Base-by-base conservation (phyloP, 2,797 vertebrate species). In the Anabacerthia variegaticeps region DNA sequence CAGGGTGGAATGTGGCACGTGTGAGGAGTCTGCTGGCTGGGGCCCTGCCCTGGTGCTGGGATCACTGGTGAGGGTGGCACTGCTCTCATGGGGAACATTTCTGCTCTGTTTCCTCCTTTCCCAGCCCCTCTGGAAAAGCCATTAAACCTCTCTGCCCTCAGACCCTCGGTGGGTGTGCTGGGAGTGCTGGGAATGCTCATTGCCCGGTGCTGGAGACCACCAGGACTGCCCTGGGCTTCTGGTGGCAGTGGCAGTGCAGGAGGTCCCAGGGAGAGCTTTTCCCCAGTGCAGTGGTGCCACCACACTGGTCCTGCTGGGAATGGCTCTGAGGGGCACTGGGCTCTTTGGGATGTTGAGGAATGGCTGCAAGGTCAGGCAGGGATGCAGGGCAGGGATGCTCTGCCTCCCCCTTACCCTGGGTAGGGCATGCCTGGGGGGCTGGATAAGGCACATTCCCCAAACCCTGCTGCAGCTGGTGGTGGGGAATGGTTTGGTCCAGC, bases 1-100 rank as follows among this genome's bases (percentile, higher is more conserved):
- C 15, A 1, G 77, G 4, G 5, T 17, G 75, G 3, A 2, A 2
- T 0, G 36, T 2, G 61, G 3, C 1, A 2, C 0, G n/a, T 2
- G 62, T 2, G 49, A 63, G 61, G 26, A 16, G 82, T 37, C 41
- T 55, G 79, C 80, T 19, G 72, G 27, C n/a, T 17, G 30, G 59
- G 28, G 75, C 48, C 44, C 26, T 66, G 62, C 46, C 28, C 66
- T 2, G 39, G 0, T 7, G 41, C 87, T 54, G 87, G 62, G 8
- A 9, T 54, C 44, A 0, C 76, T 7, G 48, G 39, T 24, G 24
- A 26, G 52, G 65, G 12, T 4, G 68, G 41, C 43, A 4, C 51
- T 19, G 67, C 67, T n/a, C 48, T 2, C 9, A 1, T 32, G 14
- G 37, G 32, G 28, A 2, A 55, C 27, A 0, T 34, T 69, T 26